Conservation (phyloP, 2,113 vertebrate species). For the Hippolais icterina region DNA sequence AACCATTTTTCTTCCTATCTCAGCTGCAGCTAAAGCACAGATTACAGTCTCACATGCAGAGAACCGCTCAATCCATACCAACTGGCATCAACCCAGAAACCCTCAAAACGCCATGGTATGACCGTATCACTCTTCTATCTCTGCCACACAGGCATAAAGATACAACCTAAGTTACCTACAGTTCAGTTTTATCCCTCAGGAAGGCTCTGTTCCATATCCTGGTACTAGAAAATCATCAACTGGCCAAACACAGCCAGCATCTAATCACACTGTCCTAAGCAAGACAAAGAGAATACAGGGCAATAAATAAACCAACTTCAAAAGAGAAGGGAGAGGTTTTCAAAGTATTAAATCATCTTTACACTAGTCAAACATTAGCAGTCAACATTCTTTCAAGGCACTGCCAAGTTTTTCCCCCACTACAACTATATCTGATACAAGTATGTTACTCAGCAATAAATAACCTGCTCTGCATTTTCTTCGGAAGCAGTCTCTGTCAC, state of each 20-base stretch:
- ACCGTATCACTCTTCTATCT: fast-evolving
- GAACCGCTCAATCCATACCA: not conserved
- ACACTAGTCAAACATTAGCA: not conserved
- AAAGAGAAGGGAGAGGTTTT: not conserved
- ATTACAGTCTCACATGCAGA: not conserved
- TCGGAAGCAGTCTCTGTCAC: not conserved
- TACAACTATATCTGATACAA: not conserved
- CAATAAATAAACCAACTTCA: not conserved
- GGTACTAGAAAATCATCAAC: not conserved
- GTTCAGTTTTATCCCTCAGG: not conserved
- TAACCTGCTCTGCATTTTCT: not conserved
- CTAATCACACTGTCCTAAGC: not conserved
- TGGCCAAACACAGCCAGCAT: not conserved
- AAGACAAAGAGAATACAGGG: not conserved
- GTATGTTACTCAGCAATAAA: not conserved
- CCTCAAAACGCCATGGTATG: not conserved
- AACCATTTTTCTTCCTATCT: not conserved
- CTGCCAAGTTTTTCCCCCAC: not conserved
- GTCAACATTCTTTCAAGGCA: not conserved
- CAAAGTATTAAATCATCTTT: not conserved
- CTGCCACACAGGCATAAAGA: not conserved
- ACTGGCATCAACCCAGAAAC: not conserved
- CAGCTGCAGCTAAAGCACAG: not conserved
- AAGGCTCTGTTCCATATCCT: not conserved
- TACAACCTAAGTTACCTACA: not conserved